Conservation (phyloP, 2,797 vertebrate species). For the Heliangelus exortis region DNA sequence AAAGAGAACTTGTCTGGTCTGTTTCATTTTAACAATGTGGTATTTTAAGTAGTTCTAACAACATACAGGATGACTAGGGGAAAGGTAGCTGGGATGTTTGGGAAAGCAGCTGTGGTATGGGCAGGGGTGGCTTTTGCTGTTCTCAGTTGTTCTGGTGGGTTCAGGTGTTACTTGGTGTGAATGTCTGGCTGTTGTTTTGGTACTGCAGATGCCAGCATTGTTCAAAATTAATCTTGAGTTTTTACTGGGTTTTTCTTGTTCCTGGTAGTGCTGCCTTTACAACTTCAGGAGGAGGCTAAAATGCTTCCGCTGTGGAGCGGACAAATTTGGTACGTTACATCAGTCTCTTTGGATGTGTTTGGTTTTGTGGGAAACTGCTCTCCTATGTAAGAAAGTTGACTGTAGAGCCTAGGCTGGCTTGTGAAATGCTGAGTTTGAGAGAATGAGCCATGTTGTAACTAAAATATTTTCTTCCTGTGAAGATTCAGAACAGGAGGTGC, state of each 20-base stretch:
- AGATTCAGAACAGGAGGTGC: conserved; percentile 88
- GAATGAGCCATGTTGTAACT: background rate
- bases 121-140: background rate
- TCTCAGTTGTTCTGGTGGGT: background rate
- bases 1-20: background rate
- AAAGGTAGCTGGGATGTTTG: background rate
- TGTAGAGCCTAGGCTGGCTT: background rate
- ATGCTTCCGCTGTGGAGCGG: conserved; percentile 99
- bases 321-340: conserved; percentile 91
- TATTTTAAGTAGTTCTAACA: background rate
- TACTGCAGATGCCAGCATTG: background rate
- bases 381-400: fast-evolving
- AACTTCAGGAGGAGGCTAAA: conserved; percentile 99
- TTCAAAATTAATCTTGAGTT: background rate
- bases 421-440: background rate
- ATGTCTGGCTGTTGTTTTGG: background rate
- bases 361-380: background rate
- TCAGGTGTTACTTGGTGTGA: background rate
- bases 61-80: background rate
- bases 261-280: conserved; percentile 97
- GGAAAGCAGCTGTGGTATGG: background rate
- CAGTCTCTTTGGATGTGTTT: background rate
- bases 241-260: conserved; percentile 35
- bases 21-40: background rate
- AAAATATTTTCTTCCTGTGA: background rate